Conservation (phyloP, 2,888 invertebrate species). For the Beris chalybata region DNA sequence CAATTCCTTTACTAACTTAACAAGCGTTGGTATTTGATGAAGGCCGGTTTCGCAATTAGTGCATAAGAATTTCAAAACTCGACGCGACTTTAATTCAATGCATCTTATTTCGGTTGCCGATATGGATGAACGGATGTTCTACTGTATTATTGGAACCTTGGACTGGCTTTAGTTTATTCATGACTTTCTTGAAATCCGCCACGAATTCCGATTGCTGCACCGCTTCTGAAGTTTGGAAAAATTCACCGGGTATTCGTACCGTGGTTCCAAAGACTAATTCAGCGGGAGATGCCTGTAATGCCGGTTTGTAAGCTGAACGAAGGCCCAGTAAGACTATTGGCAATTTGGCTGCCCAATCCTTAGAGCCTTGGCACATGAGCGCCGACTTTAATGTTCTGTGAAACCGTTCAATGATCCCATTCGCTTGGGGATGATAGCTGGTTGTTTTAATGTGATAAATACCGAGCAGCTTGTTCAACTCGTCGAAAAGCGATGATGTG, state of each 20-base stretch:
- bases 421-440: slow-evolving; percentile 50
- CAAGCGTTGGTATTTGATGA: too few relatives aligned
- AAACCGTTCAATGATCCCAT: slow-evolving; percentile 51
- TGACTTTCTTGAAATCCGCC: too few relatives aligned
- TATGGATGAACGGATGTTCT: too few relatives aligned
- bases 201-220: too few relatives aligned
- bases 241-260: slow-evolving; percentile 42
- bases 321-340: slow-evolving; percentile 48
- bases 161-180: too few relatives aligned
- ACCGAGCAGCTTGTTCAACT: slow-evolving; percentile 42
- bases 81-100: too few relatives aligned
- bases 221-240: slow-evolving; percentile 4
- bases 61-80: too few relatives aligned
- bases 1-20: too few relatives aligned
- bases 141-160: too few relatives aligned
- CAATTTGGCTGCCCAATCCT: slow-evolving; percentile 44
- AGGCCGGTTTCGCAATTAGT: too few relatives aligned
- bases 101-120: too few relatives aligned
- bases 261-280: slow-evolving; percentile 45
- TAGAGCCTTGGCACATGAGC: slow-evolving; percentile 41
- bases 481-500: slow-evolving; percentile 44
- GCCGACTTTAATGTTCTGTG: slow-evolving; percentile 52
- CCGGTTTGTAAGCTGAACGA: slow-evolving; percentile 43
- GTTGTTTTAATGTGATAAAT: slow-evolving; percentile 44
- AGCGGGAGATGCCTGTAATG: slow-evolving; percentile 43